These are phyloP conservation scores for Willisornis vidua DNA, from an alignment of 2,113 vertebrate genomes.

Conservation along the genomic window DNA sequence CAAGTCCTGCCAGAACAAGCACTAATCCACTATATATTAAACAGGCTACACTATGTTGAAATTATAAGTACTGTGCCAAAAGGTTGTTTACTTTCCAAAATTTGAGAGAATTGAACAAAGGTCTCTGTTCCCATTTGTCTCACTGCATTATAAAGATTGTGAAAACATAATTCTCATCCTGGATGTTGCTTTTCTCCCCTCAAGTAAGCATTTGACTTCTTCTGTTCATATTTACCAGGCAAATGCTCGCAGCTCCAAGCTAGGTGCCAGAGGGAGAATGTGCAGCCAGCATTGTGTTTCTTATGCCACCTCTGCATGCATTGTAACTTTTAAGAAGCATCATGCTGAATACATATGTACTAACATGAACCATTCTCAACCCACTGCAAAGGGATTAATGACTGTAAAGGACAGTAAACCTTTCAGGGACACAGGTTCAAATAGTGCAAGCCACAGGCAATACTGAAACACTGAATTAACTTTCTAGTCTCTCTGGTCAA, in stretches of 20 bases:
- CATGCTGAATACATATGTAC: background rate
- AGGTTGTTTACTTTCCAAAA: conserved; percentile 43
- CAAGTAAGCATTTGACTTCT: background rate
- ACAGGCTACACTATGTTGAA: background rate
- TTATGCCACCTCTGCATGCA: background rate
- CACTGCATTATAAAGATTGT: conserved; percentile 21
- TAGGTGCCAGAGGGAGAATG: background rate
- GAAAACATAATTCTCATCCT: background rate
- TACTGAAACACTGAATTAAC: background rate
- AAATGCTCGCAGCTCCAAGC: conserved; percentile 2
- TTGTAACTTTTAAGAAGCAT: background rate
- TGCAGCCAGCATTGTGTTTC: background rate
- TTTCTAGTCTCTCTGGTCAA: background rate
- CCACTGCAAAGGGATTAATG: background rate
- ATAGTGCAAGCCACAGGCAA: background rate
- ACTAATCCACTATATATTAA: conserved; percentile 44
- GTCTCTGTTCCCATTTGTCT: conserved; percentile 43
- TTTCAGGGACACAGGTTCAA: background rate
- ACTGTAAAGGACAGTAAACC: background rate
- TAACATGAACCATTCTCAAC: background rate
- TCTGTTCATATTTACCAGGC: background rate
- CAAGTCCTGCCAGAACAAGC: conserved; percentile 44
- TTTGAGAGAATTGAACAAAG: conserved; percentile 20
- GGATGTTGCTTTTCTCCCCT: background rate
- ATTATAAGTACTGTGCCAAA: background rate